phyloP scores from a whole-genome alignment of 1,140 invertebrate species.

The Leptonema lineaticorne region DNA sequence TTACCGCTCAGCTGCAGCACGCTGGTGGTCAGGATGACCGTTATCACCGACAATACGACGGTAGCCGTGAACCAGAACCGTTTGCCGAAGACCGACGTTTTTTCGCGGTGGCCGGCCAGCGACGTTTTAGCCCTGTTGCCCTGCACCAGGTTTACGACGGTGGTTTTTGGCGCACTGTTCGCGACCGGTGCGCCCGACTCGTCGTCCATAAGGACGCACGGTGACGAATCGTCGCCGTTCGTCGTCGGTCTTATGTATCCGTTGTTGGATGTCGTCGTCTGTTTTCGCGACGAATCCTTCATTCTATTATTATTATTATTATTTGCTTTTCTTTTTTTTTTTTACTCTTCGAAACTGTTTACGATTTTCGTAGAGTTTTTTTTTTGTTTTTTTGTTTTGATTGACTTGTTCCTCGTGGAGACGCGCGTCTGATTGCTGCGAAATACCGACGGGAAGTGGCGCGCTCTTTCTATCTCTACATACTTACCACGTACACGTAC shows the following conservation, averaged over 20 bases:
- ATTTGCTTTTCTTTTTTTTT: background rate
- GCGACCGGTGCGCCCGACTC: background rate
- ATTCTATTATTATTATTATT: background rate
- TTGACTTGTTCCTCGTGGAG: too few species aligned
- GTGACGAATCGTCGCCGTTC: conserved; percentile 26
- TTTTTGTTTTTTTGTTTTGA: background rate
- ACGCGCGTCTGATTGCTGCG: background rate
- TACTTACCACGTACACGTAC: too few species aligned
- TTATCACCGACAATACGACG: conserved; percentile 3
- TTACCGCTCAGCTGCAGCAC: conserved; percentile 20
- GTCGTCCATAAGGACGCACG: conserved; percentile 29
- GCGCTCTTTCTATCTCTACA: background rate
- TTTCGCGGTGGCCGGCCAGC: background rate
- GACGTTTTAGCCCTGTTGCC: conserved; percentile 22
- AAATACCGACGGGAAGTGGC: conserved; percentile 14
- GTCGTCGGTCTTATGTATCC: conserved; percentile 27
- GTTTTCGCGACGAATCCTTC: background rate
- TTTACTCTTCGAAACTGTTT: background rate
- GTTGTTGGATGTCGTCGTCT: conserved; percentile 25
- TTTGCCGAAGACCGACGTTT: background rate
- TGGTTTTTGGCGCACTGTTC: conserved; percentile 5
- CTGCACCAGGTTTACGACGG: conserved; percentile 35
- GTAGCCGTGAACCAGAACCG: conserved; percentile 15
- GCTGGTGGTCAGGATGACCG: conserved; percentile 18
- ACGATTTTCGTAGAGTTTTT: background rate